A percentile compares a stretch with the other conserved stretches of the same genome.
Conservation (phyloP, 2,888 invertebrate genomes). For the Odontomyia ornata region DNA sequence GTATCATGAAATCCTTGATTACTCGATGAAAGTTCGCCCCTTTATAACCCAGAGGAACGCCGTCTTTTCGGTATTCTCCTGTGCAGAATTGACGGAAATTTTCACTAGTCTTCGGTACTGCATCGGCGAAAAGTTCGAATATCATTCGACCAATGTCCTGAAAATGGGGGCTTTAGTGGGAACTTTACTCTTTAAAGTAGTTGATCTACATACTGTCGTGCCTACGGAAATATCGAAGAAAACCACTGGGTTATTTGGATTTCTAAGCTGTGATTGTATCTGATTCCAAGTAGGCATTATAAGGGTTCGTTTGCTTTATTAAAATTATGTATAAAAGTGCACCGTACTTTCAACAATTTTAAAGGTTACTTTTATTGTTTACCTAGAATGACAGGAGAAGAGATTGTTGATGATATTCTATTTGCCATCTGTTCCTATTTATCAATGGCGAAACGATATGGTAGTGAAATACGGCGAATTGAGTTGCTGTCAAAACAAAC, state of each 20-base stretch:
- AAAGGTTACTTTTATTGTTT: constrained; percentile 30
- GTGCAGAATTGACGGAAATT: constrained; percentile 99
- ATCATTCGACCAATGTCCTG: constrained; percentile 98
- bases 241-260: constrained; percentile 97
- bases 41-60: constrained; percentile 96
- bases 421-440: neutral
- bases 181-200: neutral
- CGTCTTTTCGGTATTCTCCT: constrained; percentile 95
- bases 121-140: constrained; percentile 96
- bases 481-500: constrained; percentile 26
- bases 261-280: constrained; percentile 87
- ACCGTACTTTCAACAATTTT: neutral
- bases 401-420: neutral
- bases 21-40: constrained; percentile 97
- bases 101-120: constrained; percentile 95
- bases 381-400: constrained; percentile 3
- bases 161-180: neutral
- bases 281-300: constrained; percentile 95
- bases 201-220: constrained; percentile 76
- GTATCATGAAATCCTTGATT: constrained; percentile 99
- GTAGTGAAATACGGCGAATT: constrained; percentile 15
- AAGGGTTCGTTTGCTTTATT: constrained; percentile 1
- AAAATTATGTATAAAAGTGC: neutral
- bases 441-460: neutral
- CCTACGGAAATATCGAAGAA: constrained; percentile 98